Conservation (phyloP, 2,113 vertebrate genomes). For the Corynorhinus townsendii region DNA sequence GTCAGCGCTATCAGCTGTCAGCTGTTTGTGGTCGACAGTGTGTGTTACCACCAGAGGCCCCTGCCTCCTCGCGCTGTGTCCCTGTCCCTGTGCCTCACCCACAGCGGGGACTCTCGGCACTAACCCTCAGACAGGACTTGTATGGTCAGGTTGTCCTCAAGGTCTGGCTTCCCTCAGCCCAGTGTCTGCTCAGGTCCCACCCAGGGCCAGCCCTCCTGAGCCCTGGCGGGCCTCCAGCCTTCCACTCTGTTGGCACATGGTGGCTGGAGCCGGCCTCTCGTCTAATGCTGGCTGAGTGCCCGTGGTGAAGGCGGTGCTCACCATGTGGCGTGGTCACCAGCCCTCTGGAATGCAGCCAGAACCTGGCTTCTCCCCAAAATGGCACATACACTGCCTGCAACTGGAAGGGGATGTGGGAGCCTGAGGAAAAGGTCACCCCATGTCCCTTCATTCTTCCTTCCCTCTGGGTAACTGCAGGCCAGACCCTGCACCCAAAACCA, state of each 20-base stretch:
- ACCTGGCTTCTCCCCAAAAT: fast-evolving
- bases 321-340: no score
- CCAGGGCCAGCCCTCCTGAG: not conserved
- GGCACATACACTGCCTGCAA: fast-evolving
- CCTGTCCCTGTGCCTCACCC: not conserved
- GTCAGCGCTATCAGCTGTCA: fast-evolving
- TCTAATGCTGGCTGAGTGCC: not conserved
- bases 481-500: fast-evolving
- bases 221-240: fast-evolving
- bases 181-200: fast-evolving
- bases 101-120: fast-evolving
- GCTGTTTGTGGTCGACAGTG: not conserved
- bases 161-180: not conserved
- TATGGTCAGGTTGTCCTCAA: not conserved
- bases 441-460: no score
- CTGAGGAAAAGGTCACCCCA: not conserved
- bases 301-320: not conserved
- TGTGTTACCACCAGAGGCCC: fast-evolving
- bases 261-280: fast-evolving
- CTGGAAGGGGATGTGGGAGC: not conserved
- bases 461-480: no score
- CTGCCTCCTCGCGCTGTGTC: fast-evolving
- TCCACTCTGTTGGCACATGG: fast-evolving
- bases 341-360: no score
- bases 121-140: not conserved